Conservation (phyloP, 2,888 invertebrate species). For the Epistrophe eligans region DNA sequence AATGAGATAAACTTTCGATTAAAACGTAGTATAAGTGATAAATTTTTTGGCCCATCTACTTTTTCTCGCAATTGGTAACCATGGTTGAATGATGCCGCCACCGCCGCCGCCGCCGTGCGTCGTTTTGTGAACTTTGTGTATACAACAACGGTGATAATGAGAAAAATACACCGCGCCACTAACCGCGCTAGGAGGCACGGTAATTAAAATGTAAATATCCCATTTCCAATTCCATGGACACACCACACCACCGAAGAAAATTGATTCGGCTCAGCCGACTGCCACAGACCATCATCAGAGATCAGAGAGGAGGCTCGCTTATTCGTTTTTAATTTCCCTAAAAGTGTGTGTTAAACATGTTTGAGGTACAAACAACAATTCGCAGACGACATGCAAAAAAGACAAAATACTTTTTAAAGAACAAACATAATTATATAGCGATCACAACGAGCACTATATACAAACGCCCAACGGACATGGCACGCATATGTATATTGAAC, state of each 20-base stretch:
- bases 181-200: constrained; percentile 48
- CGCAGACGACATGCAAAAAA: constrained; percentile 40
- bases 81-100: not conserved
- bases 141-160: constrained; percentile 23
- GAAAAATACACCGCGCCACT: constrained; percentile 18
- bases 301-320: constrained; percentile 31
- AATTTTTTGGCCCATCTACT: too few relatives aligned
- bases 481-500: constrained; percentile 12
- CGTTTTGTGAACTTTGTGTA: not conserved
- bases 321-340: constrained; percentile 69
- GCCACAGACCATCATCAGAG: too few relatives aligned
- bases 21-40: too few relatives aligned
- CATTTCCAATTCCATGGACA: constrained; percentile 54
- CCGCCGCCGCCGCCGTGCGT: too few relatives aligned
- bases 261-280: constrained; percentile 48
- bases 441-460: not conserved
- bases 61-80: too few relatives aligned
- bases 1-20: too few relatives aligned
- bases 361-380: constrained; percentile 28
- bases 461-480: not conserved
- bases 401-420: not conserved
- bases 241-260: constrained; percentile 36
- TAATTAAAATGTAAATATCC: constrained; percentile 75
- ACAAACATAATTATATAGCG: not conserved
- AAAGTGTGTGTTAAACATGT: constrained; percentile 62